Base-by-base conservation (phyloP, 1,140 invertebrate genomes). In the Caenorhabditis latens region DNA sequence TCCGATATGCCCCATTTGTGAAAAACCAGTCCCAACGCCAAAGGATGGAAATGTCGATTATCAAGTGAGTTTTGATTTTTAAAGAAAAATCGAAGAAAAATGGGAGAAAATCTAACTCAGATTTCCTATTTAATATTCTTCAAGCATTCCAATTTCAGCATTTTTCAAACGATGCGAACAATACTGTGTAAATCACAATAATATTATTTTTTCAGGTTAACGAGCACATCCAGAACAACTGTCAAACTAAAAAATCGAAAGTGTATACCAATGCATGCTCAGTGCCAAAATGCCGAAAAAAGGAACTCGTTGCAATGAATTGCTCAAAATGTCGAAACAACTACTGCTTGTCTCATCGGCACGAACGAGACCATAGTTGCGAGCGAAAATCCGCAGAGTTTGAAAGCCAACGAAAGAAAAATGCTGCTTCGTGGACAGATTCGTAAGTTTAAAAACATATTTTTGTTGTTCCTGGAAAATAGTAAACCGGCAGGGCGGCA, bases 191-290 rank as follows among this genome's bases (percentile, higher is more conserved):
- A n/a, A 16, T 84, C 16, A n/a, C n/a, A n/a, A 13, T 55, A 84
- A 46, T 2, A 84, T 58, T 8, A 21, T 2, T 40, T 84, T 58
- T 84, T 21, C 83, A 84, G 83, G 83, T 84, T 9, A 65, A 84
- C 19, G 46, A 84, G 16, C 83, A 84, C 24, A 84, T 84, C 21
- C 55, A 84, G 19, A 84, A 84, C 83, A 84, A 84, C 21, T 84
- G 83, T 42, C 55, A 58, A 24, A 84, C 55, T 13, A 58, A 84
- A 48, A 48, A 21, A 24, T 40, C 53, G 0, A 84, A 84, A 84
- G 55, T 84, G 7, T 84, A 58, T 21, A 50, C 55, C 9, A 84
- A 84, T 13, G 55, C 55, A 6, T 84, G 83, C 55, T 58, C 83
- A 16, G 58, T 84, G 8, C 40, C 55, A 84, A 65, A 65, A 21